Evolutionary conservation across 2,113 vertebrate genomes (phyloP).

Genomic region (Siniperca chuatsi): DNA sequence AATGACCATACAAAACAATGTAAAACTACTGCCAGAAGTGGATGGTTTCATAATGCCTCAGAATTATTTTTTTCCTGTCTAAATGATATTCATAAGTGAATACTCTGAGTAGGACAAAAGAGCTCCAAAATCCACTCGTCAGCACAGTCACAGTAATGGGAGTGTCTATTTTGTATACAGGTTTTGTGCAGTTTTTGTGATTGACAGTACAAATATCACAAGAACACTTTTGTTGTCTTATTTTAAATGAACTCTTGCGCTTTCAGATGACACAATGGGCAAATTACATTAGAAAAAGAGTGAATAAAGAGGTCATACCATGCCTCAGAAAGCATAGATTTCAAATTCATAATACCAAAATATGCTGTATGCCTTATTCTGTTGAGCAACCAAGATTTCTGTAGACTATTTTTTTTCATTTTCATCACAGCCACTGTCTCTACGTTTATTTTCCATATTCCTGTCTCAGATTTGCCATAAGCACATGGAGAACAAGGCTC

Average conservation of each 20-base stretch:
- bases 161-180: constrained; percentile 39
- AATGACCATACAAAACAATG: constrained; percentile 55
- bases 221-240: constrained; percentile 3
- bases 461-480: constrained; percentile 29
- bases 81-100: constrained; percentile 48
- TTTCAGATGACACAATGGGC: neutral
- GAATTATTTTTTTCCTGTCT: constrained; percentile 24
- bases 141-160: constrained; percentile 13
- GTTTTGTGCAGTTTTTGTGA: constrained; percentile 35
- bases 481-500: constrained; percentile 23
- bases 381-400: constrained; percentile 1
- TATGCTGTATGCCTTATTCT: neutral
- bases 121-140: constrained; percentile 43
- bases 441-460: constrained; percentile 40
- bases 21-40: constrained; percentile 59
- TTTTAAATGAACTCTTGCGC: neutral
- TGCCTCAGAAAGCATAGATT: neutral
- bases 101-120: constrained; percentile 34
- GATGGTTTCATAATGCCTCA: constrained; percentile 67
- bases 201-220: constrained; percentile 25
- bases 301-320: neutral
- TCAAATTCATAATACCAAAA: neutral
- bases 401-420: constrained; percentile 2
- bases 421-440: neutral
- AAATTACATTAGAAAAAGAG: neutral